A percentile compares a stretch with the other conserved stretches of the same genome.
Conservation (phyloP, 2,797 vertebrate genomes). For the Pogonophryne albipinna region DNA sequence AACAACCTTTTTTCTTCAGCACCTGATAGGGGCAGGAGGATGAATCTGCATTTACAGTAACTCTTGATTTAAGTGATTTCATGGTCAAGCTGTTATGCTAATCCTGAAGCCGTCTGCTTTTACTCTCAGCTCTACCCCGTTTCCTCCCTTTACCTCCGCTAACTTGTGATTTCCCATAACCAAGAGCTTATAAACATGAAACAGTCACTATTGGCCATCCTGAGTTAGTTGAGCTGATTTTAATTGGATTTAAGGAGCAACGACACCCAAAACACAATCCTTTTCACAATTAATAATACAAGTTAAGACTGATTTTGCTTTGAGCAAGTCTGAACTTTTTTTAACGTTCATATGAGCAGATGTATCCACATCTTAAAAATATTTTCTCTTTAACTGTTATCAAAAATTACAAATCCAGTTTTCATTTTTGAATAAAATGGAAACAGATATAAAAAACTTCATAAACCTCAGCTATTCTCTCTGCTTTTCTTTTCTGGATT, state of each 20-base stretch:
- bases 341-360: neutral
- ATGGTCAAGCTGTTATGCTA: conserved; percentile 29
- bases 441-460: conserved; percentile 41
- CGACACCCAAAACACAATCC: conserved; percentile 7
- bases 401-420: conserved; percentile 61
- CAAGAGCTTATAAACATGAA: conserved; percentile 18
- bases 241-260: conserved; percentile 30
- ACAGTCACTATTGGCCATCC: conserved; percentile 48
- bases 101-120: conserved; percentile 34
- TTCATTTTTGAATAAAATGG: conserved; percentile 42
- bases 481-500: conserved; percentile 8
- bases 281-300: neutral
- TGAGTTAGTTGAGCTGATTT: conserved; percentile 53
- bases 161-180: conserved; percentile 44
- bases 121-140: conserved; percentile 41
- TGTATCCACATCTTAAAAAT: conserved; percentile 5
- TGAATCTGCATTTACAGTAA: conserved; percentile 33
- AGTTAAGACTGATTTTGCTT: conserved; percentile 21
- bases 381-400: conserved; percentile 16
- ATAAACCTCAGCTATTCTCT: conserved; percentile 17
- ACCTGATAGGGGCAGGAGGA: conserved; percentile 11
- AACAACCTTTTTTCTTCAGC: conserved; percentile 9
- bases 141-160: conserved; percentile 52
- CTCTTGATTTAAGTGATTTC: conserved; percentile 29
- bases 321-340: conserved; percentile 18